These are phyloP conservation scores for Lepidurus packardi DNA, from an alignment of 1,140 invertebrate species.

Conservation along the genomic window DNA sequence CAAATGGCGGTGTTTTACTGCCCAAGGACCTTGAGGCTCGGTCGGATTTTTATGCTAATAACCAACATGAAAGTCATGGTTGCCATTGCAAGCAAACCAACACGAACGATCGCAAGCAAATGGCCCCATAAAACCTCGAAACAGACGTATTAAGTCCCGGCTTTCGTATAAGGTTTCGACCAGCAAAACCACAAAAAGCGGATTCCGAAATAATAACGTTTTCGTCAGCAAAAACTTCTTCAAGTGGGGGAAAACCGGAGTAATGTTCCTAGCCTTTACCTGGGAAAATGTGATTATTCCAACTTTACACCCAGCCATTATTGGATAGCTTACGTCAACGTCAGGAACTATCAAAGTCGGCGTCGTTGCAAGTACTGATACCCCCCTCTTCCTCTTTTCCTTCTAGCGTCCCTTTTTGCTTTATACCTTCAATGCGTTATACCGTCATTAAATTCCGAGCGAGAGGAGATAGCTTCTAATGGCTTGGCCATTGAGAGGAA, in stretches of 20 bases:
- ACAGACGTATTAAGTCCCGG: slow-evolving; percentile 1
- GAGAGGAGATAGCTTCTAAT: slow-evolving; percentile 15
- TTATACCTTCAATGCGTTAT: slow-evolving; percentile 12
- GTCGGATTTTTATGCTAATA: slow-evolving; percentile 9
- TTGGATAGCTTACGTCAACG: too few relatives aligned
- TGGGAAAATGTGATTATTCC: slow-evolving; percentile 10
- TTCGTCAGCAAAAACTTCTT: not conserved
- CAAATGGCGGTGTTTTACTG: slow-evolving; percentile 1
- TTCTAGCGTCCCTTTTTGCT: not conserved
- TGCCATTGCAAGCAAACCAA: not conserved
- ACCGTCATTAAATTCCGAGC: slow-evolving; percentile 17
- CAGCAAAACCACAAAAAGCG: not conserved
- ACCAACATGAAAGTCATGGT: not conserved
- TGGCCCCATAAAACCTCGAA: not conserved
- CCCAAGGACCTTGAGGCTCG: not conserved
- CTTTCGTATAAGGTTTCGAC: not conserved
- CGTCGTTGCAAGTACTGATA: not conserved
- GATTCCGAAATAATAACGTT: not conserved
- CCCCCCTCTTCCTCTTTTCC: not conserved
- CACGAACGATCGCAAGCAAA: slow-evolving; percentile 7
- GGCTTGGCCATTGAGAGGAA: slow-evolving; percentile 13
- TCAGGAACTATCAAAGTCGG: not conserved
- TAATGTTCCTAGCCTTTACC: not conserved
- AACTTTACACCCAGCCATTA: not conserved
- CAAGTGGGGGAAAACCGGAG: not conserved